Evolutionary conservation across 2,797 vertebrate genomes (phyloP), one percentile per base, ranked within the genome.

Genomic region (Onychomys arenicola): DNA sequence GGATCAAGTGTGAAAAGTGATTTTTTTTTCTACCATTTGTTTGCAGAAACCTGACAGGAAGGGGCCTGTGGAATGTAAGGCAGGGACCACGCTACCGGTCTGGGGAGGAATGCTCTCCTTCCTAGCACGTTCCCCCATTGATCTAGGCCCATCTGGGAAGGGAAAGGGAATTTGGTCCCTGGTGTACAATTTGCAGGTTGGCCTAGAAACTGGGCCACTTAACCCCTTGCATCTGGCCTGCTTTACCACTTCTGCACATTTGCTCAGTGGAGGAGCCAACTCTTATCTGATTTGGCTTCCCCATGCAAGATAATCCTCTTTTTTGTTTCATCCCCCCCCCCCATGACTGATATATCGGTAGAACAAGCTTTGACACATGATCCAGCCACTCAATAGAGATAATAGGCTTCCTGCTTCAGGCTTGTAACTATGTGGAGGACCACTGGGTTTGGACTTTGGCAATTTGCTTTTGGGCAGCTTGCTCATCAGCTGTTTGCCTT

Each of bases 21-120:
- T 90, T 71, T 81, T 97, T 77, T 65, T 81, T 97, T 67, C 84
- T 88, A 90, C 71, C 65, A 80, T 96, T 81, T 82, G 59, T 93
- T 94, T 96, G 55, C 49, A 96, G 71, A 84, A 83, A 94, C 21
- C 67, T 69, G 52, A 59, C 57, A 80, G 69, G 14, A 25, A 76
- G 23, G 73, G 52, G 25, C 16, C 25, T 43, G 46, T 76, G 1
- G 27, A 23, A 82, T 55, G 40, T 78, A 73, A 78, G 76, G 10
- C 77, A 88, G 55, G 65, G n/a, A 55, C 71, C 29, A 40, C 27
- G 67, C 7, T 77, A 82, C 73, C 46, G 19, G 37, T 59, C 75
- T 63, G 0, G 1, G 23, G 27, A 89, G 4, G 49, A 71, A 37
- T 1, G 6, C 57, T 61, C 52, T 13, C 61, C 43, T 67, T 76